Evolutionary conservation across 2,113 vertebrate species (phyloP).

Genomic region (Phocoena phocoena): DNA sequence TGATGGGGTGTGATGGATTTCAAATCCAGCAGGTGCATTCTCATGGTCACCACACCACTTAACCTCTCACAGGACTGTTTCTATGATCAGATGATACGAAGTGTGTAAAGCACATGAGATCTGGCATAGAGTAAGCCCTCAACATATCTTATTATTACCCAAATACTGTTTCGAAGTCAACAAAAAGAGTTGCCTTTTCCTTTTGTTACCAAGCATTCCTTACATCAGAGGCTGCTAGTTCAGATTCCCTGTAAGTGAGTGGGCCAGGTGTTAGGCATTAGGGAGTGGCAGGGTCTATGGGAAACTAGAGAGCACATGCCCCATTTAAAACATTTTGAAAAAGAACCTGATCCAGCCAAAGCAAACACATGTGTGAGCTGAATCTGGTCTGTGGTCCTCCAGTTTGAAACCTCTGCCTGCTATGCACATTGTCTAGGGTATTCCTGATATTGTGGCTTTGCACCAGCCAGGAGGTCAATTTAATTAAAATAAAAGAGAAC

Average conservation of each 20-base stretch:
- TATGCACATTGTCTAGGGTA: background rate
- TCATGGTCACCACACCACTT: accelerated
- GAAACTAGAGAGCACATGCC: background rate
- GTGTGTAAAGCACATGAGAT: background rate
- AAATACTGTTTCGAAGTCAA: background rate
- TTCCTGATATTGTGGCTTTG: background rate
- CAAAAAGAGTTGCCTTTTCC: background rate
- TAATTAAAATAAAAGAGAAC: background rate
- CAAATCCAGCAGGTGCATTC: background rate
- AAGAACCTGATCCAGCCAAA: background rate
- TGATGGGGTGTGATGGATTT: background rate
- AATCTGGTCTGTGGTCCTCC: background rate
- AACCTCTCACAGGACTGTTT: background rate
- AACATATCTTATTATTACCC: background rate
- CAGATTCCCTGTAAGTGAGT: background rate
- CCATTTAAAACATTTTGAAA: background rate
- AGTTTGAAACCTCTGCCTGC: background rate
- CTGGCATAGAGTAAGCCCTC: background rate
- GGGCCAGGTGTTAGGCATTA: background rate
- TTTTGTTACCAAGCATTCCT: background rate
- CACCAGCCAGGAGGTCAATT: background rate
- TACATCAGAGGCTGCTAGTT: background rate
- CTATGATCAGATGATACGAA: background rate
- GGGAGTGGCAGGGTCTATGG: background rate
- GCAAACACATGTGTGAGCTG: background rate